Evolutionary conservation across 2,113 vertebrate genomes (phyloP).

Genomic region (Hyla sarda): DNA sequence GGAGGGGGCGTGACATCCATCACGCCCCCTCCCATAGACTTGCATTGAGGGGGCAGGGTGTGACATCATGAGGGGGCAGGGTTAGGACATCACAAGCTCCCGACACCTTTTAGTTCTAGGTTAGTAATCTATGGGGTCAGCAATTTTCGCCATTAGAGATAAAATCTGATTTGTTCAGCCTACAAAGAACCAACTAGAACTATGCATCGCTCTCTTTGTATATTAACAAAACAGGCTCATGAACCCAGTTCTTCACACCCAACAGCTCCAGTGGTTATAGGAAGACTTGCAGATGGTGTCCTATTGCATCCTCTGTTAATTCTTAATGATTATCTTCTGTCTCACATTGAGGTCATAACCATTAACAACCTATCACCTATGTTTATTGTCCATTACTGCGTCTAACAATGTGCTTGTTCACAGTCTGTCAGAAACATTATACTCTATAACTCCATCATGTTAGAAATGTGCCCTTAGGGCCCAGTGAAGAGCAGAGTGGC

Average conservation of each 20-base stretch:
- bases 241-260: background rate
- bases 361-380: slow-evolving; percentile 59
- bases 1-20: too few relatives aligned
- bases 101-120: too few relatives aligned
- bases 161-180: background rate
- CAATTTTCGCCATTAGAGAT: background rate
- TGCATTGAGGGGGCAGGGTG: too few relatives aligned
- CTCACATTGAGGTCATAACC: slow-evolving; percentile 57
- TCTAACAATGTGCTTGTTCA: slow-evolving; percentile 55
- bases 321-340: slow-evolving; percentile 56
- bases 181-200: background rate
- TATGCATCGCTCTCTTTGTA: background rate
- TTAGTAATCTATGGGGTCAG: background rate
- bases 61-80: too few relatives aligned
- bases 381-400: slow-evolving; percentile 58
- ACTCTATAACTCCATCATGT: slow-evolving; percentile 17
- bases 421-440: slow-evolving; percentile 70
- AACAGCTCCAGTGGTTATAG: background rate
- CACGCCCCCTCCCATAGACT: too few relatives aligned
- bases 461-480: slow-evolving; percentile 56
- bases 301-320: background rate
- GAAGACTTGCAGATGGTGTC: background rate
- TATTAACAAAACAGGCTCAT: background rate
- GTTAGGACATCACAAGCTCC: too few relatives aligned
- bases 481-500: slow-evolving; percentile 54